Evolutionary conservation across 2,797 vertebrate species (phyloP), one percentile per base, ranked within the genome.

Genomic region (Coregonus sp.): DNA sequence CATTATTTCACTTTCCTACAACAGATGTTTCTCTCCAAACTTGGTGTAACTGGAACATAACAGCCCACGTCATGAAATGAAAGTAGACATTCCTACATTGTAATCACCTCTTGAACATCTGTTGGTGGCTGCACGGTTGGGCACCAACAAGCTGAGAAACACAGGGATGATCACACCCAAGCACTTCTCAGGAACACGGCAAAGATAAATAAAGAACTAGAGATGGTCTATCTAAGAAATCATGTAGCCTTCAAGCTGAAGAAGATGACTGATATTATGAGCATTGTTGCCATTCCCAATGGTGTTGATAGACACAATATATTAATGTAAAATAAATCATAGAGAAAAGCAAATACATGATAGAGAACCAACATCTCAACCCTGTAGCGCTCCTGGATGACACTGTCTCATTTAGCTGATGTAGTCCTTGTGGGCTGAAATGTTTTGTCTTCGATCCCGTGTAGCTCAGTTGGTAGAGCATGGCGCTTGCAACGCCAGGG

Each of bases 91-190:
- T 63, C 9, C 16, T 63, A 63, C 40, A 11, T 4, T 63, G 59
- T 63, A 25, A 63, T 63, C n/a, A 63, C 20, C 59, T 63, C n/a
- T 9, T 63, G 20, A 75, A 81, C 84, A 83, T 81, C 79, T 83
- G 81, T 67, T 73, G 71, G 79, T 73, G 69, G 79, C 68, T 67
- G 73, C 68, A 33, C 9, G 66, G 66, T 33, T 75, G 35, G 29
- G 59, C 16, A 25, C 66, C 81, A 63, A 63, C 59, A 63, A 63
- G 59, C 59, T 25, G 9, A 25, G 25, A 61, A 63, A 29, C 59
- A 61, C n/a, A 12, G n/a, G 20, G n/a, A 61, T 20, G 18, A 59
- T 20, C 56, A 47, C 40, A 47, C 40, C 40, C 9, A 47, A 59
- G 56, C 18, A 16, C 56, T 63, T 63, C 9, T 63, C 25, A 18